Base-by-base conservation (phyloP, 2,113 vertebrate genomes). In the Neodontobutis hainanensis region DNA sequence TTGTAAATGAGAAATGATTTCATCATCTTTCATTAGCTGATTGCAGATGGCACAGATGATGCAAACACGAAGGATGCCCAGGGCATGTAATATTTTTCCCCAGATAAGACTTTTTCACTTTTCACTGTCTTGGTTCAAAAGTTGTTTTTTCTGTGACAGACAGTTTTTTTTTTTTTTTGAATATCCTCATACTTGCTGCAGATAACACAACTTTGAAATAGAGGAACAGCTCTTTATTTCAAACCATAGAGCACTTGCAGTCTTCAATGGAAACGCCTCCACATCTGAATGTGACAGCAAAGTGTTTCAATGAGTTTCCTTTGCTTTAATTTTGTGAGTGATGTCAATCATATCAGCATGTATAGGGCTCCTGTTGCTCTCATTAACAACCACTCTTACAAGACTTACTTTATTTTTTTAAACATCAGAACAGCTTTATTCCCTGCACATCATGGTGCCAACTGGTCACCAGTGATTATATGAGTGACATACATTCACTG, bases 31-130 rank as follows among this genome's bases (percentile, higher is more conserved):
- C 82, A 80, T 81, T 83, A 80, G 69, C 42, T 48, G 44, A 64
- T 71, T 59, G 47, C 79, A 56, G 70, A 82, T 81, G 75, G 52
- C 79, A 73, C 60, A 45, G 78, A 85, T 84, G 84, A 87, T 83
- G 82, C 82, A 84, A 88, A 88, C 80, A 83, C 38, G 70, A 79
- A 74, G 27, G 59, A 69, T 52, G 80, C 85, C 80, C 43, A 6
- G 68, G 79, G 85, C 74, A 9, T 72, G 46, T 58, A 65, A 67
- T 70, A 45, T 70, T 51, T 69, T 68, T 59, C 72, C 69, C 68
- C 42, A 64, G 70, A 81, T 77, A 38, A 87, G 70, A 77, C 65
- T 11, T 80, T 83, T 87, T 77, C 69, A 67, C 68, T 84, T 70
- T 70, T 67, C 64, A 51, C 51, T 10, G 52, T 73, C 73, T 84